Evolutionary conservation across 1,140 invertebrate genomes (phyloP).

Genomic region (Panulirus ornatus): DNA sequence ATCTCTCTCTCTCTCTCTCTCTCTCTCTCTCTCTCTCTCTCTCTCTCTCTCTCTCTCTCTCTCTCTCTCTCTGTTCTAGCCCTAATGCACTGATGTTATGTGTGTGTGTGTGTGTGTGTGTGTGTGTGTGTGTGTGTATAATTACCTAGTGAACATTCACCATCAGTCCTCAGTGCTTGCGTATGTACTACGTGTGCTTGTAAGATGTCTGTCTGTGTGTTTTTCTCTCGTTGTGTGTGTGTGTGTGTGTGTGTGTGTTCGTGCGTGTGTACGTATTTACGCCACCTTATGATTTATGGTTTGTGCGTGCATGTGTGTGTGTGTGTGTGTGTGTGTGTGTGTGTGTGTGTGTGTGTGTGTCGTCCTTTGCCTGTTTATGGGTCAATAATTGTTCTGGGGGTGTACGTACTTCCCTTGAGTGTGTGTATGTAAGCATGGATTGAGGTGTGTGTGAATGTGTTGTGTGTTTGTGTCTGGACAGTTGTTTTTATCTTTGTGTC

Average conservation of each 20-base stretch:
- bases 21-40: slow-evolving; percentile 42
- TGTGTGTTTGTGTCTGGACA: neutral
- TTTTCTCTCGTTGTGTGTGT: neutral
- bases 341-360: neutral
- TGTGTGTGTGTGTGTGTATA: no score
- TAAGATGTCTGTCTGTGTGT: neutral
- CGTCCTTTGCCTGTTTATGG: neutral
- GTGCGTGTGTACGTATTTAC: neutral
- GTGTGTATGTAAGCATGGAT: neutral
- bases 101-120: no score
- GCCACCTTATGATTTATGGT: neutral
- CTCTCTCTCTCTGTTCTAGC: neutral
- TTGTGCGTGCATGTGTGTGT: neutral
- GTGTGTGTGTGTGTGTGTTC: neutral
- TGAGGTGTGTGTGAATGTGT: neutral
- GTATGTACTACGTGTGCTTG: neutral
- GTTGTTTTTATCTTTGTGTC: no score
- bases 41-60: slow-evolving; percentile 44
- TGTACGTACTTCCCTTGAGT: neutral
- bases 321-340: neutral
- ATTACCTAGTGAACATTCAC: no score
- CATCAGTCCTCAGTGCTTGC: no score
- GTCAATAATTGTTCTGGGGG: neutral
- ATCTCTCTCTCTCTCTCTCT: slow-evolving; percentile 37
- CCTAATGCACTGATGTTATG: no score